Evolutionary conservation across 30 jellyfish, hydroid and myxozoan genomes (phyloP).

Genomic region (Chrysaora quinquecirrha): DNA sequence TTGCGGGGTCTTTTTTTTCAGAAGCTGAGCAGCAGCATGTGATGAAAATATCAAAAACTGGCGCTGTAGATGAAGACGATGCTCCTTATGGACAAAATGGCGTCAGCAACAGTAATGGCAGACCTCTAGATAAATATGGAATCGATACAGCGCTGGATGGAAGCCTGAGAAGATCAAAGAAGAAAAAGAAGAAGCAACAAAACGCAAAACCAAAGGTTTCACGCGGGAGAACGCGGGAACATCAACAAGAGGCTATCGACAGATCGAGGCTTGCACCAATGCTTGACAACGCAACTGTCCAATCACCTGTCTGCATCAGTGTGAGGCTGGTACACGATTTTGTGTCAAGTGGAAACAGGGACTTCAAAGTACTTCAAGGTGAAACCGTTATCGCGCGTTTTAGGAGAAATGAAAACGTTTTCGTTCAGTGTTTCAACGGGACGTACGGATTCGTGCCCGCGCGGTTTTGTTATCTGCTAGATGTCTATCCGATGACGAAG

Average conservation of each 20-base stretch:
- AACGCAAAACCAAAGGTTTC: neutral
- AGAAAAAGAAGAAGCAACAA: slow-evolving; percentile 46
- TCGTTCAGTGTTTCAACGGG: slow-evolving; percentile 41
- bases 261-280: slow-evolving; percentile 39
- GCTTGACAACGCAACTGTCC: slow-evolving; percentile 48
- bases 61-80: slow-evolving; percentile 44
- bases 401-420: slow-evolving; percentile 30
- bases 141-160: slow-evolving; percentile 22
- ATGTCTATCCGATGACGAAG: neutral
- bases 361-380: slow-evolving; percentile 37
- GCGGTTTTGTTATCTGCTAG: slow-evolving; percentile 37
- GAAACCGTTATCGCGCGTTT: slow-evolving; percentile 49
- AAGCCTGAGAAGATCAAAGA: slow-evolving; percentile 41
- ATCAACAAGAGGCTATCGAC: slow-evolving; percentile 18
- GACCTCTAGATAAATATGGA: slow-evolving; percentile 23
- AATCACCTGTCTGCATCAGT: slow-evolving; percentile 35
- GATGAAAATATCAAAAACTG: slow-evolving; percentile 17
- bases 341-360: slow-evolving; percentile 17
- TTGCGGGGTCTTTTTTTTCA: slow-evolving; percentile 1
- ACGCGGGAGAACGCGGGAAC: neutral
- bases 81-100: slow-evolving; percentile 38
- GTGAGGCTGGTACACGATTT: slow-evolving; percentile 31
- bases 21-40: slow-evolving; percentile 28
- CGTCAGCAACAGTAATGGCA: neutral
- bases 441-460: slow-evolving; percentile 54